These are phyloP conservation scores for Cataglyphis altisquamis DNA, from an alignment of 2,888 invertebrate genomes.

Conservation along the genomic window DNA sequence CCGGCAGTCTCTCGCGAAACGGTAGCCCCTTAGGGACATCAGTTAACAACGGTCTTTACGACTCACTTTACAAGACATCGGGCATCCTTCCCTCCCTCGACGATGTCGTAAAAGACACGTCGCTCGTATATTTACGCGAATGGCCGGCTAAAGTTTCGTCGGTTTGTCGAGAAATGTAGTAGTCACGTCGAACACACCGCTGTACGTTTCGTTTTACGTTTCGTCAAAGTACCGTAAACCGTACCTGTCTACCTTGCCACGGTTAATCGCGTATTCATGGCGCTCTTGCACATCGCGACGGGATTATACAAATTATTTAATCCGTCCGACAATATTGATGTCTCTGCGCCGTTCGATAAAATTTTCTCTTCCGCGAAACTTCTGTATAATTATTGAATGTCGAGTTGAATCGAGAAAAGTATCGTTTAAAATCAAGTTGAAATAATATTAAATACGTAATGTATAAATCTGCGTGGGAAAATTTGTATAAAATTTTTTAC, in stretches of 20 bases:
- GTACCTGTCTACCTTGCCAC: not conserved
- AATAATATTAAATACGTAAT: not conserved
- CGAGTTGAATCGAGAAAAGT: not conserved
- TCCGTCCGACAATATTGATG: not conserved
- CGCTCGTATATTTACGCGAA: conserved; percentile 34
- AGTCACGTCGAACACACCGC: conserved; percentile 31
- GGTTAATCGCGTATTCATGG: conserved; percentile 11
- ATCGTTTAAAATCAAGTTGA: not conserved
- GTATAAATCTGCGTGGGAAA: not conserved
- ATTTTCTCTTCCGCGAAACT: not conserved
- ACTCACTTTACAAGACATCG: conserved; percentile 60
- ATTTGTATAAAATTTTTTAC: not conserved
- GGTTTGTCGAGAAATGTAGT: conserved; percentile 34
- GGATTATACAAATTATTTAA: conserved; percentile 9
- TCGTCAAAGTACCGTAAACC: conserved; percentile 34
- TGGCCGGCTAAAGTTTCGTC: conserved; percentile 8
- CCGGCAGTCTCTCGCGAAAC: conserved; percentile 34
- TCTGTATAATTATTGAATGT: not conserved
- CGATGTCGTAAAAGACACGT: conserved; percentile 50
- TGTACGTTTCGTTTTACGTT: conserved; percentile 35
- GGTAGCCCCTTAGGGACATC: conserved; percentile 36
- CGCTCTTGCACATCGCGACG: not conserved
- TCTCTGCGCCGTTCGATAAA: not conserved
- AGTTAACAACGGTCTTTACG: conserved; percentile 54
- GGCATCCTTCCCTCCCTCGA: conserved; percentile 19